phyloP scores from a whole-genome alignment of 2,113 vertebrate species.

The Myiagra hebetior region DNA sequence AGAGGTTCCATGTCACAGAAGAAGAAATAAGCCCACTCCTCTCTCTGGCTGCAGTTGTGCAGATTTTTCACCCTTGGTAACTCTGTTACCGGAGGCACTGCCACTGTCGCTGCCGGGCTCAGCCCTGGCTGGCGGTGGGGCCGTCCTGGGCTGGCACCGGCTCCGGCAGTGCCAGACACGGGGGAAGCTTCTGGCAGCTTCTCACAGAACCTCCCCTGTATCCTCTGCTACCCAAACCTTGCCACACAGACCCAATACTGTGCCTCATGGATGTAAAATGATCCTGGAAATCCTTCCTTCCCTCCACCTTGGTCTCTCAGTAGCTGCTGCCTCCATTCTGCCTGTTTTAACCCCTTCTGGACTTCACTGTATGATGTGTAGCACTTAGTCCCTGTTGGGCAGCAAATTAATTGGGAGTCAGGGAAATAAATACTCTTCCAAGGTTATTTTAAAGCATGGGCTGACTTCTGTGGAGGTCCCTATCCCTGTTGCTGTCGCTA shows the following conservation, averaged over 20 bases:
- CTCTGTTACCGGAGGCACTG: not conserved
- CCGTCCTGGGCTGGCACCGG: not conserved
- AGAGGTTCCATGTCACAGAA: not conserved
- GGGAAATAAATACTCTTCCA: not conserved
- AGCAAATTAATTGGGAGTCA: not conserved
- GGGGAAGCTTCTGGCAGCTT: not conserved
- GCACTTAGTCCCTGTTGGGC: not conserved
- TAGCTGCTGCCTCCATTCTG: not conserved
- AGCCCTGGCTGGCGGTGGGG: not conserved
- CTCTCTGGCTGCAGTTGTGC: not conserved
- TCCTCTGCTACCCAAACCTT: not conserved
- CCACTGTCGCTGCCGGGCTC: fast-evolving
- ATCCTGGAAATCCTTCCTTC: not conserved
- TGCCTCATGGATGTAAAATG: not conserved
- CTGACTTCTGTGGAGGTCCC: not conserved
- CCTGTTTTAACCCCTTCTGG: not conserved
- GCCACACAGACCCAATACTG: not conserved
- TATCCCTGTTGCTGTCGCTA: too few relatives aligned
- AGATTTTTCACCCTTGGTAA: not conserved
- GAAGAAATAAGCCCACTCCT: not conserved
- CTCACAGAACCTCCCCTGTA: not conserved
- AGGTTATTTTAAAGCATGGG: not conserved
- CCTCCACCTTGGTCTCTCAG: not conserved
- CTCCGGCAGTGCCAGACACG: fast-evolving
- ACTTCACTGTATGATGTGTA: not conserved